A percentile compares a stretch with the other conserved stretches of the same genome.
phyloP scores from a whole-genome alignment of 92 coral and sea anemone genomes.

The Phenganax marumi region DNA sequence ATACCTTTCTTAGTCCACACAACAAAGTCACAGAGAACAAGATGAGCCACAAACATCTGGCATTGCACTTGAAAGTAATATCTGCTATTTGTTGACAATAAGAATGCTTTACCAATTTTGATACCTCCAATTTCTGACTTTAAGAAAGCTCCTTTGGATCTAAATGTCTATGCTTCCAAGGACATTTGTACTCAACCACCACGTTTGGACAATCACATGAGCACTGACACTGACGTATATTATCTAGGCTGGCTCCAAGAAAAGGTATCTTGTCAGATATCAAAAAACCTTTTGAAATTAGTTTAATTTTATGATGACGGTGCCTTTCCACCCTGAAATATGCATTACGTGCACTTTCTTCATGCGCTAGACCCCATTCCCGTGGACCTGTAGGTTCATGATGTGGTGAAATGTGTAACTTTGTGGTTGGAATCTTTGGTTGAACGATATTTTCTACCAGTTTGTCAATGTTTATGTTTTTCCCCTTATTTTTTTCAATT shows the following conservation, averaged over 20 bases:
- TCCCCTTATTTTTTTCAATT: neutral
- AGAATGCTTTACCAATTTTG: neutral
- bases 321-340: neutral
- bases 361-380: slow-evolving; percentile 15
- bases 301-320: neutral
- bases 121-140: slow-evolving; percentile 24
- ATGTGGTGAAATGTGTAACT: neutral
- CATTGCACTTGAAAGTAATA: slow-evolving; percentile 29
- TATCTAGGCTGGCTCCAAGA: slow-evolving; percentile 32
- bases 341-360: slow-evolving; percentile 16
- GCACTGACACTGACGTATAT: slow-evolving; percentile 7
- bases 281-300: neutral
- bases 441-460: slow-evolving; percentile 49
- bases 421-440: neutral
- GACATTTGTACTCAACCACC: slow-evolving; percentile 32
- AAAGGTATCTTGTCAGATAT: neutral
- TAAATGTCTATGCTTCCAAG: neutral
- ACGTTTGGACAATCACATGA: neutral
- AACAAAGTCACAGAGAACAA: slow-evolving; percentile 15
- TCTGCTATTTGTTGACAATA: neutral
- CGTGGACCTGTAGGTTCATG: neutral
- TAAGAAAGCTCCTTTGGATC: slow-evolving; percentile 24
- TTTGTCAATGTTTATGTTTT: slow-evolving; percentile 24
- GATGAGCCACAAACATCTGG: slow-evolving; percentile 17
- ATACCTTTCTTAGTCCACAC: slow-evolving; percentile 38